Evolutionary conservation across 2,888 invertebrate genomes (phyloP).

Genomic region (Hylaea fasciaria): DNA sequence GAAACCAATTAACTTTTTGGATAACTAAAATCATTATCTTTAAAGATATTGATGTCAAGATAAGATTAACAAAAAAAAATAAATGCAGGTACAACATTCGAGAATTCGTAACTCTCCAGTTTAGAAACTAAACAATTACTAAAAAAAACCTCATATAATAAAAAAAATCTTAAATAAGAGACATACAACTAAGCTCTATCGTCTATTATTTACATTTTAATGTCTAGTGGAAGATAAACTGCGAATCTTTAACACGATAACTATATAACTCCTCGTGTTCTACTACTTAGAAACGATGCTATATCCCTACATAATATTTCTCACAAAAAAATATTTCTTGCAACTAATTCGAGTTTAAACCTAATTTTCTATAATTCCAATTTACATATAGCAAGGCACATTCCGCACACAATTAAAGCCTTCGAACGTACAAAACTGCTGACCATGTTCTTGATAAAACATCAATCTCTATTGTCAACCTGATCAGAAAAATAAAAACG

Average conservation of each 20-base stretch:
- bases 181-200: constrained; percentile 74
- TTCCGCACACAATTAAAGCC: constrained; percentile 84
- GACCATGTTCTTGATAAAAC: constrained; percentile 80
- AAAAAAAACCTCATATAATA: constrained; percentile 72
- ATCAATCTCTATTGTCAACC: constrained; percentile 68
- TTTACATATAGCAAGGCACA: constrained; percentile 85
- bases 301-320: constrained; percentile 76
- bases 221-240: constrained; percentile 84
- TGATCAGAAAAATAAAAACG: constrained; percentile 57
- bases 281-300: constrained; percentile 76
- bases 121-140: constrained; percentile 81
- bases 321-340: constrained; percentile 83
- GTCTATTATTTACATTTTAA: constrained; percentile 78
- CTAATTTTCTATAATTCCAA: constrained; percentile 75
- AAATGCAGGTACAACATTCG: constrained; percentile 86
- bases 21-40: constrained; percentile 76
- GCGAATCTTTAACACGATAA: constrained; percentile 83
- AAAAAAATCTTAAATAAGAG: constrained; percentile 65
- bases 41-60: constrained; percentile 80
- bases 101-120: constrained; percentile 83
- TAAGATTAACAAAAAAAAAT: constrained; percentile 80
- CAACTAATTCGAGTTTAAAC: constrained; percentile 84
- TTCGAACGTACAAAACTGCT: constrained; percentile 68
- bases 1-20: constrained; percentile 73
- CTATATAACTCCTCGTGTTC: constrained; percentile 73